Base-by-base conservation (phyloP, 2,113 vertebrate species). In the Nothoprocta pentlandii region DNA sequence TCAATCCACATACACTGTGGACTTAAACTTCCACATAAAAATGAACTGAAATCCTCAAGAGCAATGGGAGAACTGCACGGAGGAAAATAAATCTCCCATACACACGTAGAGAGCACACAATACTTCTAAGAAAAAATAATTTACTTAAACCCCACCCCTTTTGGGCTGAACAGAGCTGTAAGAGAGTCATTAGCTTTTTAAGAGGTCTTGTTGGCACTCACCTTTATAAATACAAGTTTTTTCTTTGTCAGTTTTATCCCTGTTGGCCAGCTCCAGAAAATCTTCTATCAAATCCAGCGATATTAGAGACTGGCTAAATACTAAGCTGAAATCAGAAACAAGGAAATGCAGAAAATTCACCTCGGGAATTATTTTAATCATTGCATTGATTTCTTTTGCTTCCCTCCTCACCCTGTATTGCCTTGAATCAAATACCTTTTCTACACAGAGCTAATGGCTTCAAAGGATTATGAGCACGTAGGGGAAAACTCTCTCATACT, bases 221-320 rank as follows among this genome's bases (percentile, higher is more conserved):
- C 99, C 99, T 99, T 99, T 99, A 96, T 99, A 99, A 86, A 98
- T 98, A 67, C 98, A 96, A 78, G 97, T 39, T 62, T 99, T 99
- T 1, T 96, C 98, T 87, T 98, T 98, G 64, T 99, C 98, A 85
- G 96, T 94, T 93, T 98, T 98, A 68, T 98, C 98, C 92, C 98
- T 98, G 97, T 98, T 98, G 69, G 99, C 97, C 89, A 99, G 95
- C 87, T 99, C 99, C 94, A 99, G 98, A 97, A 99, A 99, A 98
- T 99, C 99, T 96, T 99, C 99, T 85, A 99, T 99, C 94, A 99
- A 98, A 97, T 99, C 99, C 96, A 99, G 97, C 87, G 99, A 99
- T 97, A 99, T 99, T 19, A 99, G 98, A 70, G 99, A 99, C 92
- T 99, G 99, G 97, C 99, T 99, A 92, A 99, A 99, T 91, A 99